These are phyloP conservation scores for Lagothrix lagotricha DNA, from an alignment of 2,797 vertebrate genomes.

Conservation along the genomic window DNA sequence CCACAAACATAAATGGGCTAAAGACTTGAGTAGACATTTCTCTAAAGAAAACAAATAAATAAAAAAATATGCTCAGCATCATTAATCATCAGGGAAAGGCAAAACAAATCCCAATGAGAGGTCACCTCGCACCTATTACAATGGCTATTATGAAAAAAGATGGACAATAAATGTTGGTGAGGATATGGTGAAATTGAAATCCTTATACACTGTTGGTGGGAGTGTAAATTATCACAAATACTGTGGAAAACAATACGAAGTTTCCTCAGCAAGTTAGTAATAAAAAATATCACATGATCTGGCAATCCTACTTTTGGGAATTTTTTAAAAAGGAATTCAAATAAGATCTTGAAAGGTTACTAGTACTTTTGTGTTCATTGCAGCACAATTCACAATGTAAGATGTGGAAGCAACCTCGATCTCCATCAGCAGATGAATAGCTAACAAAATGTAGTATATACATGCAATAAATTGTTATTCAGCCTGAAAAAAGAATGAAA, in stretches of 20 bases:
- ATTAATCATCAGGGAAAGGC: not conserved
- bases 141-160: not conserved
- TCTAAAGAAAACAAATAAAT: not conserved
- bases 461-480: not conserved
- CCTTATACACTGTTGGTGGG: not conserved
- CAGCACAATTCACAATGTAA: no score
- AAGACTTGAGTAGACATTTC: not conserved
- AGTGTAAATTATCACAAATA: not conserved
- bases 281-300: not conserved
- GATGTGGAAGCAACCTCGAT: not conserved
- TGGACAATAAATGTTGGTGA: not conserved
- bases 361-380: not conserved
- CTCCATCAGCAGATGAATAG: not conserved
- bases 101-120: not conserved
- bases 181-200: not conserved
- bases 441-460: not conserved
- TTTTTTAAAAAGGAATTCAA: not conserved
- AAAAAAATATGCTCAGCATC: not conserved
- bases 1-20: not conserved
- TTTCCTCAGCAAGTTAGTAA: not conserved
- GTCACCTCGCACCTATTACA: not conserved
- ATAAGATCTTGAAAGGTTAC: not conserved
- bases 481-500: not conserved
- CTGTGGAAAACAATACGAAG: not conserved
- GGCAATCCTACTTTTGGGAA: not conserved